phyloP scores from a whole-genome alignment of 2,888 invertebrate species.

The Agriopis aurantiaria region DNA sequence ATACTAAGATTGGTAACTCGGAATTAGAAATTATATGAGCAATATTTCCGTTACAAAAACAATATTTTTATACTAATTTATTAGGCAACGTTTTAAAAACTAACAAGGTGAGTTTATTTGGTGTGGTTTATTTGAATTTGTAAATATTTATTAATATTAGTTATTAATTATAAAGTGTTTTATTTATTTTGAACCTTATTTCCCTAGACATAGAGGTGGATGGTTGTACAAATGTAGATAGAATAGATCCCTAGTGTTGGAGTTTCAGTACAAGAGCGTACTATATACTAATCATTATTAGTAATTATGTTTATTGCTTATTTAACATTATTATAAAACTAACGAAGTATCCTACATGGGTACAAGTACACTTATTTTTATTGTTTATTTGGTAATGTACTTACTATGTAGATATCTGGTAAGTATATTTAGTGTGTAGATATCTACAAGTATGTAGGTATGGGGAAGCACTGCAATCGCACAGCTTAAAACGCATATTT shows the following conservation, averaged over 20 bases:
- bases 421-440: not conserved
- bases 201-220: slow-evolving; percentile 44
- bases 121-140: slow-evolving; percentile 19
- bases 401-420: not conserved
- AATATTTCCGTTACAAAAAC: not conserved
- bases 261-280: not conserved
- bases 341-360: no score
- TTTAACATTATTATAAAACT: not conserved
- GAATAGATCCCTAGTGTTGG: not conserved
- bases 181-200: slow-evolving; percentile 46
- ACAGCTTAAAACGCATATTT: not conserved
- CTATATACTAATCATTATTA: not conserved
- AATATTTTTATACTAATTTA: not conserved
- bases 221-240: slow-evolving; percentile 39
- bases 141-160: slow-evolving; percentile 43
- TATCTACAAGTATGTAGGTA: not conserved
- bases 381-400: no score
- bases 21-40: not conserved
- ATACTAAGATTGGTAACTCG: not conserved
- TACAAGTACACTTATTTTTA: no score
- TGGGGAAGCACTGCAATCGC: not conserved
- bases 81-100: not conserved
- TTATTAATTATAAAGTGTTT: slow-evolving; percentile 38
- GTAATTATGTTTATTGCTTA: not conserved
- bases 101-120: slow-evolving; percentile 6